Conservation (phyloP, 2,113 vertebrate genomes). For the Meriones unguiculatus region DNA sequence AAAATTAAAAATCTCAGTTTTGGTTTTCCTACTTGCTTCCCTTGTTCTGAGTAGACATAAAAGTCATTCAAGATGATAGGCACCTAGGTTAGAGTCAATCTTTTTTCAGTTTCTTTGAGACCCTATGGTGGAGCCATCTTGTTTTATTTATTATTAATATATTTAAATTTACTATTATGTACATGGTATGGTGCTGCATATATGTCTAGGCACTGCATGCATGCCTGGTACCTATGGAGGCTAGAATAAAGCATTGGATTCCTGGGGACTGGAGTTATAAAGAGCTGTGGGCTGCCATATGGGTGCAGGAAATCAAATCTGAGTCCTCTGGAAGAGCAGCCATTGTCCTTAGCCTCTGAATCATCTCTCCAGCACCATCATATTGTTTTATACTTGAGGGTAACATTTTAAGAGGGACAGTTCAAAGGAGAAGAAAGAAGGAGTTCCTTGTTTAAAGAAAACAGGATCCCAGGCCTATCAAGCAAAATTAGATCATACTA, state of each 20-base stretch:
- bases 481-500: background rate
- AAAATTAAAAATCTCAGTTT: background rate
- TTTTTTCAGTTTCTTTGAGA: background rate
- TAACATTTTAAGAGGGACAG: background rate
- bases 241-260: background rate
- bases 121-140: background rate
- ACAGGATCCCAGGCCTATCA: background rate
- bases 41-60: background rate
- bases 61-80: background rate
- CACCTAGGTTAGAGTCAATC: background rate
- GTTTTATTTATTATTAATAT: background rate
- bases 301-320: background rate
- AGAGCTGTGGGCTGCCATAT: background rate
- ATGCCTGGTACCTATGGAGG: background rate
- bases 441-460: background rate
- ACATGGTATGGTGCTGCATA: background rate
- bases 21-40: background rate
- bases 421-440: background rate
- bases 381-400: background rate
- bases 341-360: background rate
- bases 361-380: background rate
- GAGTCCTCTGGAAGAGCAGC: background rate
- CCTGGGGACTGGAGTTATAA: background rate
- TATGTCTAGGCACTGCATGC: background rate
- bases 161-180: background rate